Evolutionary conservation across 2,888 invertebrate species (phyloP), one percentile per base, ranked within the genome.

Genomic region (Lepidocyrtinus sp.): DNA sequence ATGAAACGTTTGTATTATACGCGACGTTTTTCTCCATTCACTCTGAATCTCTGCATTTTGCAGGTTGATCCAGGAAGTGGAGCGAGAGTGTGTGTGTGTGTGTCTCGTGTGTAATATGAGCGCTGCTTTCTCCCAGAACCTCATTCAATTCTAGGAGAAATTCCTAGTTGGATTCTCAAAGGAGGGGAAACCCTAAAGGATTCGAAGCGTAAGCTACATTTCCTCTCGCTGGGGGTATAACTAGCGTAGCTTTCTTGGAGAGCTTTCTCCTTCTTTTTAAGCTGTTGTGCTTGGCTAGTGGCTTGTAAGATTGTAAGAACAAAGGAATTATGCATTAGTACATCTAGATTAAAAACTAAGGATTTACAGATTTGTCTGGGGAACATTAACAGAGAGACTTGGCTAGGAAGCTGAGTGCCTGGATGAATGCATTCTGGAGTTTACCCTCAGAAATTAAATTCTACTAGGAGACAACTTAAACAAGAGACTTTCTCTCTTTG

Each of bases 1-100:
- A 80, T 80, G 74, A 80, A 80, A 70, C 79, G 67, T 70, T 80
- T 74, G 79, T 74, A 70, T 74, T 74, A 80, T 79, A 79, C 70
- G 74, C 70, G 65, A 69, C 69, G 59, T 27, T 69, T 12, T 50
- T 50, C 15, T 68, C 36, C 65, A 75, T 75, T 70, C 24, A 79
- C 63, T 55, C 64, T 21, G 72, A n/a, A n/a, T n/a, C n/a, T n/a
- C 77, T 63, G 70, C 74, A 59, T 74, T 73, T 73, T 36, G 46
- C 50, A 50, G 2, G 62, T 50, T 65, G 21, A 69, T 74, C 73
- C 74, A 80, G 79, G 79, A 80, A 80, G 65, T 70, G 25, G n/a
- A 25, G 45, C 50, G 17, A 50, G 50, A n/a, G 50, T n/a, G n/a
- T n/a, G n/a, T 50, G 50, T n/a, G n/a, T n/a, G n/a, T n/a, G n/a